A percentile compares a stretch with the other conserved stretches of the same genome.
Conservation (phyloP, 1,140 invertebrate genomes). For the Pseudomyrmex flavicornis region DNA sequence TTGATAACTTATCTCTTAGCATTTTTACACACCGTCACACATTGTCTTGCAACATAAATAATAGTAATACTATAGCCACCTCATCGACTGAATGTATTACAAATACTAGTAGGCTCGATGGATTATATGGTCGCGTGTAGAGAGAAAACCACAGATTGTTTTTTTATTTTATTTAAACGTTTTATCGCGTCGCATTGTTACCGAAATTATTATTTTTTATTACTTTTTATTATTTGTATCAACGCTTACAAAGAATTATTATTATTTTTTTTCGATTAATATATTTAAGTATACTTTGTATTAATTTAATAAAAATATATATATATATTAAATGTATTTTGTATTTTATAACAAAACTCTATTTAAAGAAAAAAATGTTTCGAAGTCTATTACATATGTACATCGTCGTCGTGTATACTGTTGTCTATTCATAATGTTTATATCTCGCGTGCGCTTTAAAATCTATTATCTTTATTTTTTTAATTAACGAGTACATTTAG, state of each 20-base stretch:
- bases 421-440: slow-evolving; percentile 20
- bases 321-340: too few relatives aligned
- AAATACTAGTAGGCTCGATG: slow-evolving; percentile 39
- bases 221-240: slow-evolving; percentile 11
- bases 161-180: slow-evolving; percentile 27
- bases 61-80: slow-evolving; percentile 3
- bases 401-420: neutral
- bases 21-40: slow-evolving; percentile 28
- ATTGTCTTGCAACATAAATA: slow-evolving; percentile 15
- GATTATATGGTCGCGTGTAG: slow-evolving; percentile 37
- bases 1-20: slow-evolving; percentile 12
- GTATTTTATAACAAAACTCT: too few relatives aligned
- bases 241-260: neutral
- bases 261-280: slow-evolving; percentile 33
- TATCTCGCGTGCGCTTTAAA: slow-evolving; percentile 9
- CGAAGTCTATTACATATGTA: neutral
- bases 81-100: slow-evolving; percentile 26
- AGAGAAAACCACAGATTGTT: slow-evolving; percentile 25
- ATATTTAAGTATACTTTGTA: slow-evolving; percentile 9
- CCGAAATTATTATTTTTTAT: slow-evolving; percentile 41
- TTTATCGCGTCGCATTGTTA: neutral
- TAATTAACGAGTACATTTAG: slow-evolving; percentile 44
- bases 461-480: slow-evolving; percentile 28
- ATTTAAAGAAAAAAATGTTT: too few relatives aligned
- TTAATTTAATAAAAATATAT: slow-evolving; percentile 17